phyloP scores from a whole-genome alignment of 2,797 vertebrate genomes.

The Etheostoma perlongum region DNA sequence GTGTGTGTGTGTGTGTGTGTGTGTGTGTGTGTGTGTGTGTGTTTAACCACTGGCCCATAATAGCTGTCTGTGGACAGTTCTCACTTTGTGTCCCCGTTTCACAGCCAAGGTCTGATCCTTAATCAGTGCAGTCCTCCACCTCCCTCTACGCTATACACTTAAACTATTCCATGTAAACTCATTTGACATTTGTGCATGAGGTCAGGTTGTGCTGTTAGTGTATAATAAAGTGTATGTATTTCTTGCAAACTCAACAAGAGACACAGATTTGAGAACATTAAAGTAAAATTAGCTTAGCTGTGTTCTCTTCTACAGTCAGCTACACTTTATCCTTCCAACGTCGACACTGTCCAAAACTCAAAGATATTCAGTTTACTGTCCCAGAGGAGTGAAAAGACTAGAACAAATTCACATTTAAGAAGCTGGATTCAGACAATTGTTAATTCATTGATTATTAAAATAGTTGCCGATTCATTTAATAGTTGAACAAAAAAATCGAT shows the following conservation, averaged over 20 bases:
- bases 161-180: constrained; percentile 21
- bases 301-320: background rate
- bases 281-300: background rate
- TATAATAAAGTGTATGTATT: background rate
- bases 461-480: too few species aligned
- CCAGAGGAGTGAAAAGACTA: too few species aligned
- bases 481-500: too few species aligned
- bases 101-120: constrained; percentile 35
- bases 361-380: too few species aligned
- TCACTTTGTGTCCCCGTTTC: constrained; percentile 42
- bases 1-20: constrained; percentile 4
- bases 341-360: background rate
- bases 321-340: background rate
- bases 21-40: constrained; percentile 7
- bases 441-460: too few species aligned
- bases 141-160: constrained; percentile 23
- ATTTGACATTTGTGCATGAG: constrained; percentile 11
- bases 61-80: constrained; percentile 17
- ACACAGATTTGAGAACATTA: background rate
- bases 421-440: too few species aligned
- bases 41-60: background rate
- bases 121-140: constrained; percentile 51
- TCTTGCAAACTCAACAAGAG: background rate
- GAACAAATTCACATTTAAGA: too few species aligned
- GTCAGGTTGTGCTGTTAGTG: background rate